Percentiles rank a stretch among this genome's conserved stretches.
Evolutionary conservation across 2,797 vertebrate species (phyloP).

Genomic region (Neosalanx taihuensis): DNA sequence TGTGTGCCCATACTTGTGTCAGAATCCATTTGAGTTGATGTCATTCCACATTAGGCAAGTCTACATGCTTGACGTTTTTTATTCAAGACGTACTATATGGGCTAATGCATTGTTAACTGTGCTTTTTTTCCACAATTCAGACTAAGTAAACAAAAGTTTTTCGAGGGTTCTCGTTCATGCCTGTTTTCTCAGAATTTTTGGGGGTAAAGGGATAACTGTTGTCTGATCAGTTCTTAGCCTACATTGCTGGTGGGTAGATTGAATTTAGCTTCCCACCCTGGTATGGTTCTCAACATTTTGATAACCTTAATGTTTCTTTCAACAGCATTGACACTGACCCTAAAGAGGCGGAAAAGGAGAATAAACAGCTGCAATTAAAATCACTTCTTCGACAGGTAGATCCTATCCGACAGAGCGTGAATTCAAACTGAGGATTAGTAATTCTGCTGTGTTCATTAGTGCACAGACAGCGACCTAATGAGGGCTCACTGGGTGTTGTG

Average conservation of each 20-base stretch:
- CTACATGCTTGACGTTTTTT: constrained; percentile 75
- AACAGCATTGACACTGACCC: not conserved
- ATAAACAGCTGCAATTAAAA: constrained; percentile 74
- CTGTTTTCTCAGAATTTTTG: not conserved
- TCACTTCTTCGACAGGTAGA: constrained; percentile 74
- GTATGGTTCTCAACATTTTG: not conserved
- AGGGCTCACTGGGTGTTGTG: constrained; percentile 82
- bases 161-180: too few species aligned
- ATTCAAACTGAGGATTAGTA: constrained; percentile 81
- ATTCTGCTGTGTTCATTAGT: constrained; percentile 84
- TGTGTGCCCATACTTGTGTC: constrained; percentile 22
- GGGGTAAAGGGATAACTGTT: not conserved
- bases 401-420: constrained; percentile 85
- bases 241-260: not conserved
- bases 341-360: constrained; percentile 23
- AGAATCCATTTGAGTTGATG: constrained; percentile 66
- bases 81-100: constrained; percentile 60
- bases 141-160: not conserved
- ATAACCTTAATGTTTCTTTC: not conserved
- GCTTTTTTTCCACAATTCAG: not conserved
- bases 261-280: not conserved
- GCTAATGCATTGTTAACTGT: not conserved
- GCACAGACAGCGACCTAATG: constrained; percentile 89
- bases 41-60: constrained; percentile 62
- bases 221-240: not conserved